A percentile compares a stretch with the other conserved stretches of the same genome.
phyloP scores from a whole-genome alignment of 2,797 vertebrate genomes.

The Gadopsis bispinosus region DNA sequence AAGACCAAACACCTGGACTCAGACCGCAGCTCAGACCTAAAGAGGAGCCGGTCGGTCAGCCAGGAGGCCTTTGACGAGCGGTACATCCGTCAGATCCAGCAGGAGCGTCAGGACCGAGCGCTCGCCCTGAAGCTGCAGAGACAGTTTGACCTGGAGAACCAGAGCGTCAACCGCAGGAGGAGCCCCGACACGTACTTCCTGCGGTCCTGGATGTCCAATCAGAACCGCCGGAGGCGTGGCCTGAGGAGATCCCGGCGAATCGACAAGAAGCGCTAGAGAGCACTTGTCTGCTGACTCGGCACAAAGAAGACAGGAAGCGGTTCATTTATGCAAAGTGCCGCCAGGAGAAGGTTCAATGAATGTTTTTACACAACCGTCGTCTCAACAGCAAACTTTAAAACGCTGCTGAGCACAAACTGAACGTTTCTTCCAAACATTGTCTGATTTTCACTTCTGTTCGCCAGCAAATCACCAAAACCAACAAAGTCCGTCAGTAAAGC shows the following conservation, averaged over 20 bases:
- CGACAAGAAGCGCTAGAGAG: slow-evolving; percentile 74
- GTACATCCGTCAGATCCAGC: slow-evolving; percentile 77
- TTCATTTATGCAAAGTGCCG: slow-evolving; percentile 61
- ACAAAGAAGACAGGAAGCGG: slow-evolving; percentile 4
- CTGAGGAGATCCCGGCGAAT: slow-evolving; percentile 81
- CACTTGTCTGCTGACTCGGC: not conserved
- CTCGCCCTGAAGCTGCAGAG: slow-evolving; percentile 90
- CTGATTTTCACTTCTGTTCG: slow-evolving; percentile 10
- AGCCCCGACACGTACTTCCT: slow-evolving; percentile 89
- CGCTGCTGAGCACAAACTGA: not conserved
- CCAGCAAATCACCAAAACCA: slow-evolving; percentile 45
- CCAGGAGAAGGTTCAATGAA: slow-evolving; percentile 38
- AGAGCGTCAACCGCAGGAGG: slow-evolving; percentile 80
- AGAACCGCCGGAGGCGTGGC: slow-evolving; percentile 70
- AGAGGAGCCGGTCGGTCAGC: slow-evolving; percentile 76
- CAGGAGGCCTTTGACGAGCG: slow-evolving; percentile 63
- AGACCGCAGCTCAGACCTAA: slow-evolving; percentile 79
- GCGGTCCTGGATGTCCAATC: slow-evolving; percentile 88
- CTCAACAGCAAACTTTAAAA: not conserved
- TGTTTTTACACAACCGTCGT: slow-evolving; percentile 23
- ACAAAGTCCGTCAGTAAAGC: not conserved
- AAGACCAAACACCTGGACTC: slow-evolving; percentile 93
- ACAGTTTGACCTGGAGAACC: slow-evolving; percentile 89
- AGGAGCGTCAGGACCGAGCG: slow-evolving; percentile 89
- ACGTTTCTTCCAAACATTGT: not conserved